A percentile compares a stretch with the other conserved stretches of the same genome.
Conservation (phyloP, 2,797 vertebrate genomes). For the Hipposideros larvatus region DNA sequence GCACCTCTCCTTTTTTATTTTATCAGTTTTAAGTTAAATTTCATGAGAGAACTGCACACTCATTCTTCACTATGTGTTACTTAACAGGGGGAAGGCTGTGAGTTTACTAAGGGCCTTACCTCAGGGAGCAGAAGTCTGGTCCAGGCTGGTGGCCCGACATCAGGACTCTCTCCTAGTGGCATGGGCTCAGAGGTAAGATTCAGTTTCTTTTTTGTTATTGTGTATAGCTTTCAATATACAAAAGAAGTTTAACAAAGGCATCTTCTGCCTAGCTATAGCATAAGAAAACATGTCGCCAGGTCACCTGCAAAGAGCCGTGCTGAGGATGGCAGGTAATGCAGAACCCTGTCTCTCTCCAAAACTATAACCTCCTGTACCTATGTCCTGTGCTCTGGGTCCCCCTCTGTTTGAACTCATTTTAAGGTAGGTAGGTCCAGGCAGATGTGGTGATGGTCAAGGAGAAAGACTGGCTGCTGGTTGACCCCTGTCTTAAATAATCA, state of each 20-base stretch:
- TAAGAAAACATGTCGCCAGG: neutral
- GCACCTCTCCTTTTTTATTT: neutral
- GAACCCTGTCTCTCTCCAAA: neutral
- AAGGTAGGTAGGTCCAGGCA: neutral
- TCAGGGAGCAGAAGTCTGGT: neutral
- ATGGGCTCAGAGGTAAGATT: neutral
- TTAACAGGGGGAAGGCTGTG: neutral
- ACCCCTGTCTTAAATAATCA: neutral
- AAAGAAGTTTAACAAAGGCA: too few species aligned
- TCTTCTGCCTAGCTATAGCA: too few species aligned
- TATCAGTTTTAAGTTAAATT: neutral
- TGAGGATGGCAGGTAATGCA: neutral
- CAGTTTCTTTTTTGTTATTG: neutral
- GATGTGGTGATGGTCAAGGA: neutral
- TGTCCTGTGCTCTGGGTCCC: neutral
- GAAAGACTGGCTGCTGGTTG: neutral
- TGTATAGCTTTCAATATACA: neutral
- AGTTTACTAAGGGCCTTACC: neutral
- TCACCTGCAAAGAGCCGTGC: neutral
- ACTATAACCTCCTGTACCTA: rapidly evolving
- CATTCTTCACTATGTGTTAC: neutral
- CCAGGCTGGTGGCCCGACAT: too few species aligned
- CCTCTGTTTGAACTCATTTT: neutral
- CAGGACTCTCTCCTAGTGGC: too few species aligned
- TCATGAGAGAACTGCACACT: neutral